phyloP scores from a whole-genome alignment of 2,113 vertebrate species.

The Rhizomys pruinosus region DNA sequence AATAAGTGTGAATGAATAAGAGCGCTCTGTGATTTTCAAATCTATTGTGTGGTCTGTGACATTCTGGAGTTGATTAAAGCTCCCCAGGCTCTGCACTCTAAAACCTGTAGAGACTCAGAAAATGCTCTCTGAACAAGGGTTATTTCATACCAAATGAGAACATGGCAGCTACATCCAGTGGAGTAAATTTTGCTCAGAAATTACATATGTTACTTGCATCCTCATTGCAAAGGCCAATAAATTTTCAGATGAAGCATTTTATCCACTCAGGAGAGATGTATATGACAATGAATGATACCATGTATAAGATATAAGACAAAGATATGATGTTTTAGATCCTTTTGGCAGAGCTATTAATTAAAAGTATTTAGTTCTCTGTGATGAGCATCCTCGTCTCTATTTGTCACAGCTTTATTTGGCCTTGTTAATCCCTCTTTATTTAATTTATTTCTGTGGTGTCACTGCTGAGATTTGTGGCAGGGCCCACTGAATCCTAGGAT shows the following conservation, averaged over 20 bases:
- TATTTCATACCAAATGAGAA: background rate
- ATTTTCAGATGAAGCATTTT: conserved; percentile 3
- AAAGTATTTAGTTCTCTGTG: background rate
- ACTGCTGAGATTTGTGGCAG: too few relatives aligned
- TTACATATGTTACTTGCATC: background rate
- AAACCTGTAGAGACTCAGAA: background rate
- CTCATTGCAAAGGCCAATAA: background rate
- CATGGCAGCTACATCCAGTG: background rate
- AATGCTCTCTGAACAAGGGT: background rate
- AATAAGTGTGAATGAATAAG: background rate
- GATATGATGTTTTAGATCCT: background rate
- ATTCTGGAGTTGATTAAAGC: background rate
- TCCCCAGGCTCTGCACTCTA: background rate
- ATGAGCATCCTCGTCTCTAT: background rate
- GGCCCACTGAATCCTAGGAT: too few relatives aligned
- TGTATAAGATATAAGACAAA: background rate
- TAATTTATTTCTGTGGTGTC: too few relatives aligned
- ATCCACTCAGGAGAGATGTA: background rate
- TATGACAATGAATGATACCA: too few relatives aligned
- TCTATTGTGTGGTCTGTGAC: background rate
- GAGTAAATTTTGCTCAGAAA: background rate
- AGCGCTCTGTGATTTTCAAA: background rate
- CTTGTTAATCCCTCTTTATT: background rate
- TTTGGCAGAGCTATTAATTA: background rate
- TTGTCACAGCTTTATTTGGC: background rate